Evolutionary conservation across 2,797 vertebrate species (phyloP).

Genomic region (Gobionotothen gibberifrons): DNA sequence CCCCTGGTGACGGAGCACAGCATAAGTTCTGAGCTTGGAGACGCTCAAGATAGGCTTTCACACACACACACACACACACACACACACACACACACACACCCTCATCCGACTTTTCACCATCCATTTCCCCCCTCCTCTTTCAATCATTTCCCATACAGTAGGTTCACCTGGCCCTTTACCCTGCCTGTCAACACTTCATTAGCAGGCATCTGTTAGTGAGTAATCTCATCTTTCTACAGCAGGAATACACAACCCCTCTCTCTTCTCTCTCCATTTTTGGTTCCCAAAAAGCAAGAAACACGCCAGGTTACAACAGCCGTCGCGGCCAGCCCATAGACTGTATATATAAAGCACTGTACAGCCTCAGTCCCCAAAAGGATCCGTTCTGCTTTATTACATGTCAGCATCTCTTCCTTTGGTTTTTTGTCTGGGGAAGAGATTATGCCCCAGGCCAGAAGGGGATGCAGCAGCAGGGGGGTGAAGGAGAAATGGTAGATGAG

Average conservation of each 20-base stretch:
- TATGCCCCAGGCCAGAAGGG: conserved; percentile 66
- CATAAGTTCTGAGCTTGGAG: conserved; percentile 55
- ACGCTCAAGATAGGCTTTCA: conserved; percentile 44
- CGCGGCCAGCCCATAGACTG: conserved; percentile 27
- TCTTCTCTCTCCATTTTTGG: conserved; percentile 14
- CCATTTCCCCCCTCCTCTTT: conserved; percentile 24
- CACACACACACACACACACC: conserved; percentile 31
- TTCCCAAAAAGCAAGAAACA: conserved; percentile 36
- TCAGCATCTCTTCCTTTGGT: conserved; percentile 69
- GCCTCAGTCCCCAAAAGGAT: conserved; percentile 60
- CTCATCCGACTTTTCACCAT: conserved; percentile 40
- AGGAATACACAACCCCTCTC: conserved; percentile 24
- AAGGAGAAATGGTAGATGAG: conserved; percentile 47
- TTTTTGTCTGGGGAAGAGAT: conserved; percentile 76
- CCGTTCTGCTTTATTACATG: conserved; percentile 76
- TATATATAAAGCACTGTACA: conserved; percentile 25
- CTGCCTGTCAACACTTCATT: conserved; percentile 76
- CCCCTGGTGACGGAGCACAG: conserved; percentile 71
- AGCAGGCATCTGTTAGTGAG: conserved; percentile 69
- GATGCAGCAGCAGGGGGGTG: conserved; percentile 47
- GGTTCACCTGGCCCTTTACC: conserved; percentile 46
- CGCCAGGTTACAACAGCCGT: conserved; percentile 38
- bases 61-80: conserved; percentile 32
- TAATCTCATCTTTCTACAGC: conserved; percentile 64
- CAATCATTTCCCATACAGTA: conserved; percentile 51